Percentiles rank a stretch among this genome's conserved stretches.
phyloP scores from a whole-genome alignment of 2,888 invertebrate species.

The Sepioteuthis lessoniana region DNA sequence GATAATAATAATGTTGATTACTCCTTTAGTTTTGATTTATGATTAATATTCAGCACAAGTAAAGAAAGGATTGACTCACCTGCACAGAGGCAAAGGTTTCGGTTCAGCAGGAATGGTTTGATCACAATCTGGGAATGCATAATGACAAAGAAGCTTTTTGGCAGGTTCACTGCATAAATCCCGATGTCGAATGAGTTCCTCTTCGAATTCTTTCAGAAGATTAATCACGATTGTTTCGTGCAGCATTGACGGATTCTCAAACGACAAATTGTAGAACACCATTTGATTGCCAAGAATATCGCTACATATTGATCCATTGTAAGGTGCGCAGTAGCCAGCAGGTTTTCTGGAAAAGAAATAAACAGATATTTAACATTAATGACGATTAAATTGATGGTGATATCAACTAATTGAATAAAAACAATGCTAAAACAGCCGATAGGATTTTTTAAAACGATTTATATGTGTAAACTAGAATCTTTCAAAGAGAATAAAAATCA shows the following conservation, averaged over 20 bases:
- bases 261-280: conserved; percentile 59
- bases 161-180: conserved; percentile 80
- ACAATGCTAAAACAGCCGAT: too few relatives aligned
- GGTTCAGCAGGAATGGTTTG: conserved; percentile 50
- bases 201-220: conserved; percentile 58
- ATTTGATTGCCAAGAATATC: conserved; percentile 57
- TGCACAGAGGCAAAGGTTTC: conserved; percentile 61
- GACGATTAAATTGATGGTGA: neutral
- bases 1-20: too few relatives aligned
- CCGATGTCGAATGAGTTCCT: conserved; percentile 52
- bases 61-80: conserved; percentile 53
- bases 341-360: conserved; percentile 56
- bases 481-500: too few relatives aligned
- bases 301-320: conserved; percentile 65
- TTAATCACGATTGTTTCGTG: conserved; percentile 59
- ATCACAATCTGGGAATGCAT: conserved; percentile 90
- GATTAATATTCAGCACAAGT: neutral
- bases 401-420: neutral
- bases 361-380: neutral
- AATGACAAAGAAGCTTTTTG: conserved; percentile 91
- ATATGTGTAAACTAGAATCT: too few relatives aligned
- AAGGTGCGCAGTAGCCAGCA: conserved; percentile 59
- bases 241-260: conserved; percentile 53
- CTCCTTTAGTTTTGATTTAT: neutral
- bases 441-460: too few relatives aligned